Conservation (phyloP, 2,113 vertebrate species). For the Eurypyga helias region DNA sequence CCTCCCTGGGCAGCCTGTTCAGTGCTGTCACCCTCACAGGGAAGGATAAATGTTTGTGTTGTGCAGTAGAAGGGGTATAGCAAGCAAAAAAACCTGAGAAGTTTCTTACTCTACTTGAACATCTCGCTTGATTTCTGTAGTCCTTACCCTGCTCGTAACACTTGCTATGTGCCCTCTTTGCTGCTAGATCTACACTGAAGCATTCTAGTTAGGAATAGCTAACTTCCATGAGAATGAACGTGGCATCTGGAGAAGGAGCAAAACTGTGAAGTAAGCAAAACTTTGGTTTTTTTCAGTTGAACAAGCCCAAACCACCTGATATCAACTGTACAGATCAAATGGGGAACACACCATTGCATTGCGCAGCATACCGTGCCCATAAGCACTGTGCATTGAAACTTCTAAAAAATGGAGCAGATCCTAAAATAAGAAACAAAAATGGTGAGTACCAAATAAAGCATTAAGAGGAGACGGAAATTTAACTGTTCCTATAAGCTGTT, state of each 20-base stretch:
- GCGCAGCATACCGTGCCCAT: conserved; percentile 90
- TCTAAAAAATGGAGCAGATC: conserved; percentile 85
- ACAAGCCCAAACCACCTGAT: conserved; percentile 80
- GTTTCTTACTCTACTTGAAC: background rate
- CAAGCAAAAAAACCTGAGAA: too few species aligned
- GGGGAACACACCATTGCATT: conserved; percentile 92
- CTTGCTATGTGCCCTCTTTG: background rate
- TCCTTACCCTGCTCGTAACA: background rate
- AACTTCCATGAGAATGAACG: background rate
- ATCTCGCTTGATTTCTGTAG: background rate
- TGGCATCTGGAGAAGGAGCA: background rate
- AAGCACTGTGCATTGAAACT: conserved; percentile 88
- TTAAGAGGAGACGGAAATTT: background rate
- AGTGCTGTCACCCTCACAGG: too few species aligned
- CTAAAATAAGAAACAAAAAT: conserved; percentile 84
- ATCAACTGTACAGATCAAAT: conserved; percentile 88
- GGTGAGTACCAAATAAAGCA: conserved; percentile 69
- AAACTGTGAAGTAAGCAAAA: background rate
- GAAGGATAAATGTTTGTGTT: too few species aligned
- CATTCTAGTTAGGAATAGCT: background rate
- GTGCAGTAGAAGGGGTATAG: too few species aligned
- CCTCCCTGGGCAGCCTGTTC: too few species aligned
- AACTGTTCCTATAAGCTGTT: background rate
- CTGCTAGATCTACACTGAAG: background rate
- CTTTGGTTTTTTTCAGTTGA: conserved; percentile 75